Conservation (phyloP, 2,113 vertebrate genomes). For the Conger conger region DNA sequence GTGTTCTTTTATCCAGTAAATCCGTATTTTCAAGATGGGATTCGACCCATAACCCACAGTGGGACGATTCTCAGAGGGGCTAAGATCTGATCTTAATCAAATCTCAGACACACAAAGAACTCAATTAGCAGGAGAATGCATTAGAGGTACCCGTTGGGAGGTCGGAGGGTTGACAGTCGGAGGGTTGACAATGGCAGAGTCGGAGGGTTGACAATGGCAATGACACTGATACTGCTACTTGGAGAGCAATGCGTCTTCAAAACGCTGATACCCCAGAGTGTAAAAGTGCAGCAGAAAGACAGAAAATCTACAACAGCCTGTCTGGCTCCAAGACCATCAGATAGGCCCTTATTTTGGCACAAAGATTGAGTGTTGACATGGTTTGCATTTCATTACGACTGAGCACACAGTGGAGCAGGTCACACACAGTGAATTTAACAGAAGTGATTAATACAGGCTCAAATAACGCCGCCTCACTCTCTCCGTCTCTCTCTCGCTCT, state of each 20-base stretch:
- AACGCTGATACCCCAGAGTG: background rate
- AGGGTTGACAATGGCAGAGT: background rate
- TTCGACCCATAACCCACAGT: background rate
- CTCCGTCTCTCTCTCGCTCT: background rate
- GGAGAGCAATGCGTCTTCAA: background rate
- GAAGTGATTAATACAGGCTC: background rate
- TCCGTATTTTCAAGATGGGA: background rate
- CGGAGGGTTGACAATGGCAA: background rate
- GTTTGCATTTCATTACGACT: conserved; percentile 3
- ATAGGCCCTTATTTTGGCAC: background rate
- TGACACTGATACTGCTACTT: background rate
- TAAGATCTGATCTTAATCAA: background rate
- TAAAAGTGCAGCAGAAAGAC: background rate
- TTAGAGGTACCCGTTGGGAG: background rate
- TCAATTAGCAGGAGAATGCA: background rate
- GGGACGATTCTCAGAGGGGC: background rate
- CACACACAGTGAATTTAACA: background rate
- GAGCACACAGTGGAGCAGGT: background rate
- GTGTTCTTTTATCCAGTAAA: background rate
- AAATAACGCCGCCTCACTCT: background rate
- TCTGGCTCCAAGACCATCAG: background rate
- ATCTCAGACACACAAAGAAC: background rate
- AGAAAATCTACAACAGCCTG: background rate
- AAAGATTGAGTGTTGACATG: background rate
- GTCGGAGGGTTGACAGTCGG: background rate